Evolutionary conservation across 2,888 invertebrate species (phyloP), one percentile per base, ranked within the genome.

Genomic region (Schizotus pectinicornis): DNA sequence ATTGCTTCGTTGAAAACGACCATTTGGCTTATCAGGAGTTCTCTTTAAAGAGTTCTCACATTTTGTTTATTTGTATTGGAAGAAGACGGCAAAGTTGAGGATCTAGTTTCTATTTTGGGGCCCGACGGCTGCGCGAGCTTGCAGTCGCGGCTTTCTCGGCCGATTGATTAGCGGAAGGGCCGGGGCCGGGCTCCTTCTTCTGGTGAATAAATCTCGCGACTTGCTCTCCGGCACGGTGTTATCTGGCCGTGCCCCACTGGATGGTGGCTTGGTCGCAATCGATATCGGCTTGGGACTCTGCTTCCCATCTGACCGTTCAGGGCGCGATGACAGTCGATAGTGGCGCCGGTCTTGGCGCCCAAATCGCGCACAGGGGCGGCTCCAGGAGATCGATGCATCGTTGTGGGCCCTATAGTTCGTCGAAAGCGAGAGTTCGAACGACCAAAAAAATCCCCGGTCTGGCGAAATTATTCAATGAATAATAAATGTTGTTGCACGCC

Each of bases 321-420:
- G 22, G 22, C 12, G 12, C 36, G 47, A 11, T 47, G 47, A 47
- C 47, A 47, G 47, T 47, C 47, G 47, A 47, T 47, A 46, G 9
- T 33, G 33, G 46, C 46, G 46, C 32, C 32, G 46, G 46, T 7
- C 34, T 31, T 14, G 22, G 22, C 22, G 22, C 22, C 22, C 22
- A 22, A 22, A 22, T 22, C 1, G 32, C 43, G 43, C 43, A 43
- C 43, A 43, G 43, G 43, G 43, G 32, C 42, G 53, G 31, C 53
- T 34, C 45, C 14, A 42, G 45, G 12, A 31, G 33, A 51, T 41
- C 22, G 39, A 41, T 51, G 43, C 35, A 35, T 34, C 9, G 12
- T 34, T 34, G 41, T n/a, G 41, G 9, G 42, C 8, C 30, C n/a
- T 11, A 7, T 6, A 6, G 3, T 1, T 5, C 22, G 22, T 5